These are phyloP conservation scores for Diarsia brunnea DNA, from an alignment of 2,888 invertebrate species.

Conservation along the genomic window DNA sequence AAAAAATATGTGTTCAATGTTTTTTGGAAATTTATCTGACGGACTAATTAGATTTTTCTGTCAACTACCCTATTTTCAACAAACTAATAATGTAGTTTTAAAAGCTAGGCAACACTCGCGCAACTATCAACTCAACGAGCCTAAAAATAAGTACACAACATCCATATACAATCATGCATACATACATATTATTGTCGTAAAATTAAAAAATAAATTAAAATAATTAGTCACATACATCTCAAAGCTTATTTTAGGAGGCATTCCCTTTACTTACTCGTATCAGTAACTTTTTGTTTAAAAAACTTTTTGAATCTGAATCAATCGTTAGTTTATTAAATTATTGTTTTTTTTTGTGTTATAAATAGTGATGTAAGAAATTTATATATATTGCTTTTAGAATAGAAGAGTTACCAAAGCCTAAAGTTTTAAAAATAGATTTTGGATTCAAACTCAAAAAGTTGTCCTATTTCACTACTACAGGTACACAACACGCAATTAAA, in stretches of 20 bases:
- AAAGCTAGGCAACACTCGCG: constrained; percentile 43
- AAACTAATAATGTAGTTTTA: too few species aligned
- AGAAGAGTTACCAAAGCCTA: constrained; percentile 11
- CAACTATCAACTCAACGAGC: constrained; percentile 33
- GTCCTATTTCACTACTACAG: constrained; percentile 8
- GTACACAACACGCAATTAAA: background rate
- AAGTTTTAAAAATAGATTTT: background rate
- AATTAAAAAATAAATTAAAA: constrained; percentile 23
- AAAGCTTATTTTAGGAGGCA: constrained; percentile 48
- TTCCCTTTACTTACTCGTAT: constrained; percentile 63
- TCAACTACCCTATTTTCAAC: too few species aligned
- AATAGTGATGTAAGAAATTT: constrained; percentile 1
- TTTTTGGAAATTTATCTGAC: too few species aligned
- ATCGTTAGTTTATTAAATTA: constrained; percentile 18
- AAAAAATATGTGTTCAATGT: too few species aligned
- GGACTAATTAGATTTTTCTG: too few species aligned
- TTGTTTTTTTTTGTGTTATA: background rate
- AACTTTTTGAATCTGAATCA: constrained; percentile 53
- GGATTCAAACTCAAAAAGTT: constrained; percentile 52
- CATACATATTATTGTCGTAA: constrained; percentile 12
- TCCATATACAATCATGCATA: too few species aligned
- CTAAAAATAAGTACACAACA: background rate
- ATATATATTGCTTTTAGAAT: background rate
- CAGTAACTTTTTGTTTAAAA: background rate
- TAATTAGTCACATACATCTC: constrained; percentile 50